These are phyloP conservation scores for Carabus problematicus DNA, from an alignment of 2,888 invertebrate species.

Conservation along the genomic window DNA sequence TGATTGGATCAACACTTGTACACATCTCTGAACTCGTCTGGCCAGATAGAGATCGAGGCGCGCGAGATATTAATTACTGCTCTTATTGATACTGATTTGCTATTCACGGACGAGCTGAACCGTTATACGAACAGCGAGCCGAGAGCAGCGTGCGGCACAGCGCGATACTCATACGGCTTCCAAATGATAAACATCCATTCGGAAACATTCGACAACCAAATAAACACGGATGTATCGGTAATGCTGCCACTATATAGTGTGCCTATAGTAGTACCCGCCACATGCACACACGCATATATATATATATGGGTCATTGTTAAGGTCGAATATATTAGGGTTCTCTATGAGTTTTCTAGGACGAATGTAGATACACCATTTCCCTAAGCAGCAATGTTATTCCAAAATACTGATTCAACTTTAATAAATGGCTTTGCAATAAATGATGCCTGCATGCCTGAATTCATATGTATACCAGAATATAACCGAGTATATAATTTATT, in stretches of 20 bases:
- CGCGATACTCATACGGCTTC: conserved; percentile 9
- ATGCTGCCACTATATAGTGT: conserved; percentile 16
- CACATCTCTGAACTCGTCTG: conserved; percentile 7
- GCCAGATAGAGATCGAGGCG: conserved; percentile 28
- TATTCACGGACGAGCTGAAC: conserved; percentile 35
- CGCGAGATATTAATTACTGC: conserved; percentile 39
- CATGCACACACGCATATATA: background rate
- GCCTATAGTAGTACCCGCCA: background rate
- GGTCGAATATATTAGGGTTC: too few relatives aligned
- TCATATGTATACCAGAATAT: too few relatives aligned
- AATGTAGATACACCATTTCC: too few relatives aligned
- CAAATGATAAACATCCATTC: conserved; percentile 33
- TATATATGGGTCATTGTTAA: conserved; percentile 16
- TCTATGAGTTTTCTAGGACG: too few relatives aligned
- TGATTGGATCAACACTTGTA: conserved; percentile 37
- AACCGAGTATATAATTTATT: background rate
- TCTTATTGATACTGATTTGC: conserved; percentile 41
- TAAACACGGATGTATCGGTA: conserved; percentile 35
- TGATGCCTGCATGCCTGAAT: too few relatives aligned
- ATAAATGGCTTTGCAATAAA: too few relatives aligned
- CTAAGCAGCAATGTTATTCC: too few relatives aligned
- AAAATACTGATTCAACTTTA: too few relatives aligned
- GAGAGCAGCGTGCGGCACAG: conserved; percentile 8
- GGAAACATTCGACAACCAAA: conserved; percentile 37
- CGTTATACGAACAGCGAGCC: conserved; percentile 24